Percentiles rank a stretch among this genome's conserved stretches.
These are phyloP conservation scores for Corythornis vintsioides DNA, from an alignment of 2,113 vertebrate genomes.

Conservation along the genomic window DNA sequence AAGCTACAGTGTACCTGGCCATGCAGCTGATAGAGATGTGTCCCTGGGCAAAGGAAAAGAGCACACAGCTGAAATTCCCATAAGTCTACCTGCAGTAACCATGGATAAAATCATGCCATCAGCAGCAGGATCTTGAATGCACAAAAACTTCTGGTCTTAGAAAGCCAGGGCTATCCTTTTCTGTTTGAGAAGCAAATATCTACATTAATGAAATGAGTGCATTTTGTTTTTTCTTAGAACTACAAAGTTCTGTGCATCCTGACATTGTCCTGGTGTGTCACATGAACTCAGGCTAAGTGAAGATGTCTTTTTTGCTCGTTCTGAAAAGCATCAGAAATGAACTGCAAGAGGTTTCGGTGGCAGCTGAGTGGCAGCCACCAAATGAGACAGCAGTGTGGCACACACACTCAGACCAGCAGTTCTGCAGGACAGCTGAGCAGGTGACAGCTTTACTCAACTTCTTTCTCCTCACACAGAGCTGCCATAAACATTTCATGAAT, in stretches of 20 bases:
- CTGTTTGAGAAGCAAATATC: background rate
- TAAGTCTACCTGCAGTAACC: background rate
- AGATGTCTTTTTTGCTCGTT: background rate
- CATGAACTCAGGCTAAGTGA: background rate
- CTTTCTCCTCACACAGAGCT: slow-evolving; percentile 16
- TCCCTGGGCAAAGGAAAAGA: background rate
- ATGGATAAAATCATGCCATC: background rate
- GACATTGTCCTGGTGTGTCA: background rate
- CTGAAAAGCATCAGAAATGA: background rate
- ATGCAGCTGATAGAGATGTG: background rate
- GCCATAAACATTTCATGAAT: slow-evolving; percentile 64
- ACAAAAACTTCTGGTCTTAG: background rate
- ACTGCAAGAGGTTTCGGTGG: background rate
- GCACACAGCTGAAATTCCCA: background rate
- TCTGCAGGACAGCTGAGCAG: slow-evolving; percentile 25
- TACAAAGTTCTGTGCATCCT: background rate
- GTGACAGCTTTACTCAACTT: slow-evolving; percentile 21
- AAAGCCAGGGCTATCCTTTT: background rate
- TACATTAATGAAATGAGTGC: background rate
- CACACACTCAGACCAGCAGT: slow-evolving; percentile 1
- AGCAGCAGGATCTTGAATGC: background rate
- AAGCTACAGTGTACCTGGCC: background rate
- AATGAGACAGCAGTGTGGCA: background rate
- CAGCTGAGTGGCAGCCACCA: slow-evolving; percentile 24
- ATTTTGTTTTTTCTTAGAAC: background rate